Percentiles rank a stretch among this genome's conserved stretches.
Evolutionary conservation across 1,140 invertebrate genomes (phyloP).

Genomic region (Reticulitermes speratus): DNA sequence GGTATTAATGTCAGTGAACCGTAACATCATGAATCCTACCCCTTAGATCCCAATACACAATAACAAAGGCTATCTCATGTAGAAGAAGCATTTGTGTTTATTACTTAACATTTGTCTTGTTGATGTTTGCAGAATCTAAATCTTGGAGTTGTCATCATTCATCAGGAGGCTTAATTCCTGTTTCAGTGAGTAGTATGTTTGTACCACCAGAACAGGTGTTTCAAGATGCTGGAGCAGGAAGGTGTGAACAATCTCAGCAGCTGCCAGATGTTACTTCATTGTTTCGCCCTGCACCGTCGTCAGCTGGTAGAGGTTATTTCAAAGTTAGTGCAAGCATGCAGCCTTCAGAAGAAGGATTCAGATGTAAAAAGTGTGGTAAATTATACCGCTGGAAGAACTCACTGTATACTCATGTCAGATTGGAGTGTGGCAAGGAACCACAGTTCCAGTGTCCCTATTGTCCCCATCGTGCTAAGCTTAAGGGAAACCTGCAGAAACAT

Average conservation of each 20-base stretch:
- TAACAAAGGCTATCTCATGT: too few species aligned
- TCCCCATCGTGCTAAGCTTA: constrained; percentile 43
- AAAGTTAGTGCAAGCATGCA: not conserved
- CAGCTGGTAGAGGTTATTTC: not conserved
- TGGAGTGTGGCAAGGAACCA: constrained; percentile 49
- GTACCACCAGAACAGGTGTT: not conserved
- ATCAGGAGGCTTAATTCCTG: not conserved
- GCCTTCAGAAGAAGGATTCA: constrained; percentile 1
- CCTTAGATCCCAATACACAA: too few species aligned
- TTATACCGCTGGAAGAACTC: constrained; percentile 45
- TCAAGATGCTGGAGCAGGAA: constrained; percentile 14
- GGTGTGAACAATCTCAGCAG: not conserved
- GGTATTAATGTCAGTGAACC: too few species aligned
- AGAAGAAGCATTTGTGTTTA: too few species aligned
- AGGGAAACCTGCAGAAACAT: constrained; percentile 37
- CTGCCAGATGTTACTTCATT: not conserved
- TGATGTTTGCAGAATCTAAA: not conserved
- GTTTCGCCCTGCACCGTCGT: not conserved
- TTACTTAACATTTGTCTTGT: not conserved
- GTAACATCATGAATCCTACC: too few species aligned
- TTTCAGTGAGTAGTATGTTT: not conserved
- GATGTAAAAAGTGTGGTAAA: constrained; percentile 39
- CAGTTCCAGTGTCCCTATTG: constrained; percentile 46
- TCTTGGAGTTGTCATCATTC: not conserved
- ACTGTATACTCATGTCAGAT: constrained; percentile 46